Percentiles rank a stretch among this genome's conserved stretches.
These are phyloP conservation scores for Nebria brevicollis DNA, from an alignment of 2,888 invertebrate species.

Conservation along the genomic window DNA sequence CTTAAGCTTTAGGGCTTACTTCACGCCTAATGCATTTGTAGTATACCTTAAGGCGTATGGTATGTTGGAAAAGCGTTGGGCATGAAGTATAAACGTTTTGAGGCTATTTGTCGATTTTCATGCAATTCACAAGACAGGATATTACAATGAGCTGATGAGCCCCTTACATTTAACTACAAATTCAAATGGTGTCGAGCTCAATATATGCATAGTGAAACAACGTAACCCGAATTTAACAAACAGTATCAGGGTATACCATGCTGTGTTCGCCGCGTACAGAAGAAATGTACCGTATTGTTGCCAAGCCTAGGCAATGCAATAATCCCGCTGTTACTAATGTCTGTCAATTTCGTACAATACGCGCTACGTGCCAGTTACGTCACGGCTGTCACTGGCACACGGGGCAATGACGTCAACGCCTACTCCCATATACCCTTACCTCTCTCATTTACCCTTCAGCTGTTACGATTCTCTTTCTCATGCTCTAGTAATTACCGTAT, in stretches of 20 bases:
- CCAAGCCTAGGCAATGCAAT: constrained; percentile 7
- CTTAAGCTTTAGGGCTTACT: too few species aligned
- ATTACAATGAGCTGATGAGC: too few species aligned
- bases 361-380: constrained; percentile 19
- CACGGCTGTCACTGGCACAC: constrained; percentile 25
- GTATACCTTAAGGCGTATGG: too few species aligned
- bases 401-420: constrained; percentile 19
- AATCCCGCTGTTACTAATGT: constrained; percentile 22
- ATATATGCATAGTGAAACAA: not conserved
- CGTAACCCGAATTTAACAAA: not conserved
- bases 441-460: constrained; percentile 15
- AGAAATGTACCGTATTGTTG: constrained; percentile 23
- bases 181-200: not conserved
- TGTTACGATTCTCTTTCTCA: constrained; percentile 19
- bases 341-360: constrained; percentile 28
- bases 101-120: too few species aligned
- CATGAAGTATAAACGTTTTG: too few species aligned
- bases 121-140: too few species aligned
- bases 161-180: not conserved
- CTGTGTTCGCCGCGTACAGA: not conserved
- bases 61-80: too few species aligned
- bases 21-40: too few species aligned
- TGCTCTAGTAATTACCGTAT: constrained; percentile 32
- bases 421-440: not conserved
- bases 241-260: not conserved